Base-by-base conservation (phyloP, 2,888 invertebrate genomes). In the Acleris cristana region DNA sequence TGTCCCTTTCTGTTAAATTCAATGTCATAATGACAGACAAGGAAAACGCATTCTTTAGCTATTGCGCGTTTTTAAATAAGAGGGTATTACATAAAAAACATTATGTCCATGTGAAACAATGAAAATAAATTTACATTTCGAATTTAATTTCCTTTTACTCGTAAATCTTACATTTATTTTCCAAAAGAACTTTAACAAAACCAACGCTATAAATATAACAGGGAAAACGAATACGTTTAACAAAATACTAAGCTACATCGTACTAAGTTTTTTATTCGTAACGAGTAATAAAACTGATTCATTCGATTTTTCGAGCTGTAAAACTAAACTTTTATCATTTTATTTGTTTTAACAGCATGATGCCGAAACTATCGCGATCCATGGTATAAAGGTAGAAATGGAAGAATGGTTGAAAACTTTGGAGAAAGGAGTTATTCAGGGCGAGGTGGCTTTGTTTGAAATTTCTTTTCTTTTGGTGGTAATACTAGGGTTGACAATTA, bases 381-480 rank as follows among this genome's bases (percentile, higher is more conserved):
- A 30, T 26, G 45, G 45, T 30, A 58, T 21, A 16, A 53, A n/a
- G 58, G 58, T 58, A 48, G 58, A 48, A 23, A 26, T 51, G 44
- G 44, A 52, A 30, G 51, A 23, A 52, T 48, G 34, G 64, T 34
- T 19, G 48, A 23, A 66, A 65, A 66, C 56, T 62, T 66, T 52
- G 52, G 48, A 62, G 56, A 66, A 62, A 61, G 34, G 66, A 62
- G 61, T 66, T 65, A 60, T 66, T 66, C 56, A 56, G 56, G 52
- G 52, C 61, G 51, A 54, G 26, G n/a, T 48, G 44, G 66, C 60
- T 62, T 66, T 66, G 61, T 66, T 57, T 57, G 14, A 53, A 61
- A 61, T 61, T 26, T 61, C 26, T 66, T 56, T 61, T 61, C 45
- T 61, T 56, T 56, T 57, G 26, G 19, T 18, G 23, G 48, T 45